Conservation (phyloP, 1,140 invertebrate genomes). For the Lasaia peninsularis region DNA sequence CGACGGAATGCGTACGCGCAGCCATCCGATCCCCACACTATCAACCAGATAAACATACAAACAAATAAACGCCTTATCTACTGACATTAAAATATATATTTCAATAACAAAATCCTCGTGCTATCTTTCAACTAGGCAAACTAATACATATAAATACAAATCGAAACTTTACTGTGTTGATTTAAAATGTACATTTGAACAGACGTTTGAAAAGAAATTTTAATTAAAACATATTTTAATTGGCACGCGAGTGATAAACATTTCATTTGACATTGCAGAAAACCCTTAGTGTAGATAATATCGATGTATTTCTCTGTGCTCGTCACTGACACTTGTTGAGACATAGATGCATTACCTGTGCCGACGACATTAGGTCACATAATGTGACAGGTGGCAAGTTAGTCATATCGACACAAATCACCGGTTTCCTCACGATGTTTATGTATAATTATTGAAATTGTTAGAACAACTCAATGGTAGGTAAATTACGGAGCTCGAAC, state of each 20-base stretch:
- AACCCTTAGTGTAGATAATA: too few species aligned
- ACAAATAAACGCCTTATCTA: background rate
- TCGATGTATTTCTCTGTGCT: too few species aligned
- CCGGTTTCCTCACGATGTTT: too few species aligned
- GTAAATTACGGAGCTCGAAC: too few species aligned
- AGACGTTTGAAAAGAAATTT: background rate
- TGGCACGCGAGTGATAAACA: slow-evolving; percentile 11
- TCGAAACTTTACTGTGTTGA: background rate
- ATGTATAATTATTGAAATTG: too few species aligned
- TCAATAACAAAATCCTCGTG: background rate
- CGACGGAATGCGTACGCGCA: slow-evolving; percentile 26
- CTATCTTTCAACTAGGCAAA: background rate
- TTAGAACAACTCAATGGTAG: too few species aligned
- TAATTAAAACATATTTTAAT: slow-evolving; percentile 11
- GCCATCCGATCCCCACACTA: slow-evolving; percentile 23
- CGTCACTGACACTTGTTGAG: too few species aligned
- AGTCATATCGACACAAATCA: too few species aligned
- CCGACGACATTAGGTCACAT: too few species aligned
- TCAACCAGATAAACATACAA: background rate
- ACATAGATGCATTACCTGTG: too few species aligned
- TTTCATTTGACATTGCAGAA: background rate
- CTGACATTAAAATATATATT: background rate
- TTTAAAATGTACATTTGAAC: slow-evolving; percentile 2
- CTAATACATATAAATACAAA: background rate
- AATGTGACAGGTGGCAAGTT: too few species aligned